Percentiles rank a stretch among this genome's conserved stretches.
These are phyloP conservation scores for Prostheceraeus crozeri DNA, from an alignment of 2,888 invertebrate species.

Conservation along the genomic window DNA sequence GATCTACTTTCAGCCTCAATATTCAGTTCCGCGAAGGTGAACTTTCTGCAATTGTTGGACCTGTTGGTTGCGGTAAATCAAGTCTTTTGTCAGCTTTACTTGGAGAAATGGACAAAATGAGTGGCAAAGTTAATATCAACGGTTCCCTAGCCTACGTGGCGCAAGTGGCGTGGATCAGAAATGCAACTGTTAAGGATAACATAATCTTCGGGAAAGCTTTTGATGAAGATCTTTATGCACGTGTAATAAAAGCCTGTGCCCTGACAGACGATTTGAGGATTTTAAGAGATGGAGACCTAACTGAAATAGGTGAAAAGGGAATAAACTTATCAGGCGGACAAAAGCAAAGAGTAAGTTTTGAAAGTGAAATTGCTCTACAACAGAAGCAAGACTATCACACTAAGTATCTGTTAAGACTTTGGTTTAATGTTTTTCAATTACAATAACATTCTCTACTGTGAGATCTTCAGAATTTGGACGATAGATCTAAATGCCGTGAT, in stretches of 20 bases:
- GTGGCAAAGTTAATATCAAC: conserved; percentile 22
- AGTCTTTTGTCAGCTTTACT: conserved; percentile 77
- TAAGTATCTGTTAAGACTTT: too few relatives aligned
- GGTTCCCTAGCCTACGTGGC: conserved; percentile 49
- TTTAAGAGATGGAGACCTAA: conserved; percentile 40
- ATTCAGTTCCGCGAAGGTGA: conserved; percentile 54
- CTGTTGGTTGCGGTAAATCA: conserved; percentile 60
- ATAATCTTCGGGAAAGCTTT: conserved; percentile 46
- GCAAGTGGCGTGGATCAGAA: conserved; percentile 61
- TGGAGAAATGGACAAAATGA: conserved; percentile 68
- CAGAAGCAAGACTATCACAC: too few relatives aligned
- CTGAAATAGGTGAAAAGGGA: conserved; percentile 51
- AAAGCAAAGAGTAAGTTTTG: conserved; percentile 55
- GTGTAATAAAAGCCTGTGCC: conserved; percentile 40
- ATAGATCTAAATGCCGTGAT: too few relatives aligned
- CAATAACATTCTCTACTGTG: too few relatives aligned
- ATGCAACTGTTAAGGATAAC: conserved; percentile 59
- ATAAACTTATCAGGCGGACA: conserved; percentile 56
- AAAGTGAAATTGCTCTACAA: too few relatives aligned
- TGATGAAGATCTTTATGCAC: conserved; percentile 26
- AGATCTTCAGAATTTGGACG: too few relatives aligned
- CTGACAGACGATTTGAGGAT: conserved; percentile 38
- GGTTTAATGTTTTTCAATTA: too few relatives aligned
- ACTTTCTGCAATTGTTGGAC: conserved; percentile 56
- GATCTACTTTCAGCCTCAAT: neutral